These are phyloP conservation scores for Cryptotermes secundus DNA, from an alignment of 1,140 invertebrate genomes.

Conservation along the genomic window DNA sequence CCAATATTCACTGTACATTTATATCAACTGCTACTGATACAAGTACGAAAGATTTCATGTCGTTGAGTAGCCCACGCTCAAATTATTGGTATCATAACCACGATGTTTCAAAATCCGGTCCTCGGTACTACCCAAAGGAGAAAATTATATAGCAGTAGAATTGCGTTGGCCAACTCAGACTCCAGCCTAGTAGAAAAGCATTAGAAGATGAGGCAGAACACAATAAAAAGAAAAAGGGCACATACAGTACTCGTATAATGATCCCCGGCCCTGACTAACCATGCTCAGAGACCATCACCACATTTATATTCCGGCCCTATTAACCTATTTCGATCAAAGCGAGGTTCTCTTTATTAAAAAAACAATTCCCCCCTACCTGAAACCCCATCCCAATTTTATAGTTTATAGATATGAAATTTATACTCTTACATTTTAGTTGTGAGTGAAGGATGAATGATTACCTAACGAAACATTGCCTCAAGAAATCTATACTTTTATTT, in stretches of 20 bases:
- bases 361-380: neutral
- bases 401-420: neutral
- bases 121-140: neutral
- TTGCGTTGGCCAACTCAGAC: neutral
- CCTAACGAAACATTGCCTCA: neutral
- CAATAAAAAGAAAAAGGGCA: too few relatives aligned
- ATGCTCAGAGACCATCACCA: neutral
- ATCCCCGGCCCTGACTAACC: neutral
- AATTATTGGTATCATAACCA: neutral
- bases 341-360: neutral
- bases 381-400: neutral
- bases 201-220: neutral
- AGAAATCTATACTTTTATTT: conserved; percentile 12
- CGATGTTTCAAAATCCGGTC: neutral
- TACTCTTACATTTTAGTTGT: neutral
- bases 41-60: neutral
- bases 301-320: neutral
- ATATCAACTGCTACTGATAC: too few relatives aligned
- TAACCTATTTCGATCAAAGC: neutral
- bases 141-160: conserved; percentile 8
- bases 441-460: neutral
- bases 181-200: neutral
- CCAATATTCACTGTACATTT: too few relatives aligned
- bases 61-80: neutral
- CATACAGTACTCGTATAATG: neutral